Percentiles rank a stretch among this genome's conserved stretches.
Evolutionary conservation across 1,140 invertebrate genomes (phyloP).

Genomic region (Medauroidea extradentata): DNA sequence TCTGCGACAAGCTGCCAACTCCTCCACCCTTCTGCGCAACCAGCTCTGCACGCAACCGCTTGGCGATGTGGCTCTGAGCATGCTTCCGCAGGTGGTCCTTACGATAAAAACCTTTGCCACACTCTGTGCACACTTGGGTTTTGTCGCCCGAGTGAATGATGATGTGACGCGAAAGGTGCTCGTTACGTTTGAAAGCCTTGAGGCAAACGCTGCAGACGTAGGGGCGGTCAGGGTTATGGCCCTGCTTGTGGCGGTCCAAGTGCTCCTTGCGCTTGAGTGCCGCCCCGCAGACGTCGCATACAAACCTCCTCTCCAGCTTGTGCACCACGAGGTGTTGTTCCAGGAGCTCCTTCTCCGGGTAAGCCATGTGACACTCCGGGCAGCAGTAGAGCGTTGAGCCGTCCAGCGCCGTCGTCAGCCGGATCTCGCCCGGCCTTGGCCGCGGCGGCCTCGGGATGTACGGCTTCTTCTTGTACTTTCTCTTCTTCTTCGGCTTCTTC

Average conservation of each 20-base stretch:
- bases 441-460: slow-evolving; percentile 16
- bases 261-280: slow-evolving; percentile 39
- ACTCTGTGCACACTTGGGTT: slow-evolving; percentile 77
- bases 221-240: slow-evolving; percentile 36
- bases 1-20: not conserved
- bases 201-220: slow-evolving; percentile 79
- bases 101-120: slow-evolving; percentile 72
- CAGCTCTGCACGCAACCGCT: slow-evolving; percentile 75
- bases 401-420: slow-evolving; percentile 41
- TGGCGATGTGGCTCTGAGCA: slow-evolving; percentile 73
- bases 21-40: slow-evolving; percentile 25
- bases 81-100: slow-evolving; percentile 76
- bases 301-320: slow-evolving; percentile 30
- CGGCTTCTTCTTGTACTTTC: slow-evolving; percentile 35
- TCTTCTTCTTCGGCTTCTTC: slow-evolving; percentile 43
- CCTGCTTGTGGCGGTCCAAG: slow-evolving; percentile 36
- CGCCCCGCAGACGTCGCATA: slow-evolving; percentile 34
- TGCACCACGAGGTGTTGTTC: slow-evolving; percentile 46
- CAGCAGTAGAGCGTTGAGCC: slow-evolving; percentile 46
- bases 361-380: slow-evolving; percentile 46
- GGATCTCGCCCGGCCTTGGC: slow-evolving; percentile 46
- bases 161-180: slow-evolving; percentile 77
- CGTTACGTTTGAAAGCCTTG: slow-evolving; percentile 81
- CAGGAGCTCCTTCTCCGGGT: slow-evolving; percentile 40
- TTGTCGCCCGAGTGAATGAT: slow-evolving; percentile 84